Percentiles rank a stretch among this genome's conserved stretches.
Conservation (phyloP, 1,140 invertebrate genomes). For the Anastrepha obliqua region DNA sequence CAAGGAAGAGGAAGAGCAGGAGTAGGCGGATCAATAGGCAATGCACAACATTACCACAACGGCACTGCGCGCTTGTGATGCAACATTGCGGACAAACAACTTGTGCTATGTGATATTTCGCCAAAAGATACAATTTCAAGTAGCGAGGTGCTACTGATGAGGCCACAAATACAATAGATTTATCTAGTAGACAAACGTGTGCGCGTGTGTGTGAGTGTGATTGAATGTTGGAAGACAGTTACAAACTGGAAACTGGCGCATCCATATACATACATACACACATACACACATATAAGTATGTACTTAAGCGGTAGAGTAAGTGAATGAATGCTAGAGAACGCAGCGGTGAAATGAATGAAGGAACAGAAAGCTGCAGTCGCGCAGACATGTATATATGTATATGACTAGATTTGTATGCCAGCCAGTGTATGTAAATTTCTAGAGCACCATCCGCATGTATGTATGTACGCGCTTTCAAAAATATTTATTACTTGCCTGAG, state of each 20-base stretch:
- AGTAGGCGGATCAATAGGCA: background rate
- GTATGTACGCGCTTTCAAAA: background rate
- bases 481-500: slow-evolving; percentile 3
- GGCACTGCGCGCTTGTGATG: background rate
- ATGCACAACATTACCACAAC: background rate
- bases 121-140: slow-evolving; percentile 28
- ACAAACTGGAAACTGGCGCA: background rate
- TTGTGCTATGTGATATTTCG: slow-evolving; percentile 15
- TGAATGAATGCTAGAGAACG: background rate
- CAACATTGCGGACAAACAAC: background rate
- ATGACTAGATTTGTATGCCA: background rate
- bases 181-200: background rate
- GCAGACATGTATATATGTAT: no score
- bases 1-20: background rate
- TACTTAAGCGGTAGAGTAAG: background rate
- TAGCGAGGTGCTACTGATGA: background rate
- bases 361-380: background rate
- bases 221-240: background rate
- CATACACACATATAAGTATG: background rate
- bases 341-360: background rate
- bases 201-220: background rate
- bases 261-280: background rate
- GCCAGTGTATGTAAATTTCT: background rate
- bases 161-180: background rate
- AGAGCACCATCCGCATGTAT: background rate